Evolutionary conservation across 2,113 vertebrate genomes (phyloP), one percentile per base, ranked within the genome.

Genomic region (Daboia siamensis): DNA sequence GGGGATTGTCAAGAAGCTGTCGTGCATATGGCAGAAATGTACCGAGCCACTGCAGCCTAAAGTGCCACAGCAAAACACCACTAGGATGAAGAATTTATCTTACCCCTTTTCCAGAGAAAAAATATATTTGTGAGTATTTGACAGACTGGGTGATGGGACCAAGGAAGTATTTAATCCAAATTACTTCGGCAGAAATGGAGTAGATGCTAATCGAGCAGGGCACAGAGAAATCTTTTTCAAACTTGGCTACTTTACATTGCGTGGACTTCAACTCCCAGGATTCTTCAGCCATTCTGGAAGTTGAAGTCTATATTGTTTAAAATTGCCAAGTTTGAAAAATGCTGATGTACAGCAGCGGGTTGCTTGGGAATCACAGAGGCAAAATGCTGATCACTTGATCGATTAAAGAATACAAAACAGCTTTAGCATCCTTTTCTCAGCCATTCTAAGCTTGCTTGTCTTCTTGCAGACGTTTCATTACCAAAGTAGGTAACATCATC

Each of bases 81-180:
- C 95, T 88, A 97, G 96, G 92, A 98, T 98, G 96, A 99, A 99
- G 95, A 98, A 95, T 87, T 97, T 99, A 39, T 98, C 98, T 64
- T 98, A 99, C 5, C 98, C 98, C 0, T 99, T 99, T 94, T 99
- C 98, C 96, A 98, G 99, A 97, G 99, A 99, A 93, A 99, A 99
- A 94, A 98, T 99, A 92, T 98, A 99, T 96, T 97, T 99, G 99
- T 99, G 96, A 99, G 99, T 98, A 91, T 7, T 92, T 86, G 10
- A 61, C 21, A 85, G 90, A 90, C 54, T 91, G 7, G 29, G 21
- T 26, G 20, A n/a, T 56, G 33, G 15, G 33, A 44, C 54, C 17
- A 5, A 3, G 44, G n/a, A 26, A 13, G 57, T 39, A 44, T 56
- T 29, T 56, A 10, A 87, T 26, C 15, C 56, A 87, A 48, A 11